Base-by-base conservation (phyloP, 1,140 invertebrate genomes). In the Pectinophora gossypiella region DNA sequence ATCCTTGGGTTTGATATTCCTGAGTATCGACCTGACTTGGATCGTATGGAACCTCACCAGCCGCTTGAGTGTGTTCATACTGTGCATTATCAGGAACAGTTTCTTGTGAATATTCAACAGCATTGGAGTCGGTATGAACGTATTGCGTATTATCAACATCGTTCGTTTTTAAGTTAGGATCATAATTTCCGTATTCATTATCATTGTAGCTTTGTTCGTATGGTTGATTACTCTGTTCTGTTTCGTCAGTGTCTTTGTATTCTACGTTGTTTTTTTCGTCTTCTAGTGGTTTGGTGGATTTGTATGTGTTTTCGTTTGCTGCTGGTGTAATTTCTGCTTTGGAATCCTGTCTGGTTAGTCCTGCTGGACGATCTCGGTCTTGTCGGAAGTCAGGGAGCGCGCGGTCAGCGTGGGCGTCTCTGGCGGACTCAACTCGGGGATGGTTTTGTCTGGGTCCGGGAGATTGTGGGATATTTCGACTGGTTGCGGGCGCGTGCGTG, bases 341-440 rank as follows among this genome's bases (percentile, higher is more conserved):
- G 27, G 27, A 32, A 7, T 40, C 16, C 15, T 15, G n/a, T 40
- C 38, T 40, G 38, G 38, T 6, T 40, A 20, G 18, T 49, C 18
- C 5, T 35, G 22, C 19, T 35, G 18, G 23, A 21, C 20, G 18
- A 47, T 45, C 9, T 45, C 10, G 9, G 23, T 47, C 20, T 47
- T 19, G 15, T 54, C 19, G 20, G 50, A 22, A 1, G 18, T 45
- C 38, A 36, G 50, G 3, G 54, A 46, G 9, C 19, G 27, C 7
- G 48, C 35, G n/a, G 46, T 54, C 3, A 77, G 79, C 2, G 78
- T 77, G 2, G 82, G 82, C 1, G 78, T 77, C 27, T 76, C 76
- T 49, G 76, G 78, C 3, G 82, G 82, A 43, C 68, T 79, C 66
- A 81, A 51, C 54, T 85, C 84, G 42, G 79, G 80, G 36, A 87